A percentile compares a stretch with the other conserved stretches of the same genome.
These are phyloP conservation scores for Elephas maximus DNA, from an alignment of 2,113 vertebrate species.

Conservation along the genomic window DNA sequence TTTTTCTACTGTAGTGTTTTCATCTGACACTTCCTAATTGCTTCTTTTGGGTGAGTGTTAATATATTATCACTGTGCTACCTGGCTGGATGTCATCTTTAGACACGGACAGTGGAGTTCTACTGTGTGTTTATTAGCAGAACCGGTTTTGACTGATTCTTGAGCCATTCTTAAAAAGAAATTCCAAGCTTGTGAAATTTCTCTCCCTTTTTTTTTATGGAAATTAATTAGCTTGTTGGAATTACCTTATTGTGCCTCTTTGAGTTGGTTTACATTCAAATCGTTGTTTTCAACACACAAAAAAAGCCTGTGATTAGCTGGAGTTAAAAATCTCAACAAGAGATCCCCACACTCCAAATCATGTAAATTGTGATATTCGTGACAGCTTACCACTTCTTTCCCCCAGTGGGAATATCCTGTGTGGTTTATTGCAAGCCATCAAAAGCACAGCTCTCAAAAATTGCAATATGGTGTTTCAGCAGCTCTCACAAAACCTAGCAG, in stretches of 20 bases:
- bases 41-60: constrained; percentile 60
- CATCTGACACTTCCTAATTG: constrained; percentile 65
- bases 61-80: constrained; percentile 68
- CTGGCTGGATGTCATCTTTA: constrained; percentile 59
- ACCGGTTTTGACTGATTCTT: constrained; percentile 55
- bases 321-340: constrained; percentile 77
- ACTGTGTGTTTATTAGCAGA: constrained; percentile 2
- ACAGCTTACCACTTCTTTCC: constrained; percentile 75
- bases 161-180: constrained; percentile 42
- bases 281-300: constrained; percentile 69
- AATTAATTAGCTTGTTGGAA: constrained; percentile 74
- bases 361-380: constrained; percentile 76
- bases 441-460: constrained; percentile 70
- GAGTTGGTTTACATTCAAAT: constrained; percentile 77
- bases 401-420: constrained; percentile 51
- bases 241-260: constrained; percentile 55
- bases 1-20: constrained; percentile 36
- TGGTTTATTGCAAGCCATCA: constrained; percentile 72
- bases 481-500: constrained; percentile 49
- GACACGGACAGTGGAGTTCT: constrained; percentile 21
- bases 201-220: constrained; percentile 53
- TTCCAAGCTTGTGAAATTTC: constrained; percentile 58
- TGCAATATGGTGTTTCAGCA: constrained; percentile 58
- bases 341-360: constrained; percentile 79
- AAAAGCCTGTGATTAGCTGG: constrained; percentile 70